Base-by-base conservation (phyloP, 2,113 vertebrate species). In the Centropristis striata region DNA sequence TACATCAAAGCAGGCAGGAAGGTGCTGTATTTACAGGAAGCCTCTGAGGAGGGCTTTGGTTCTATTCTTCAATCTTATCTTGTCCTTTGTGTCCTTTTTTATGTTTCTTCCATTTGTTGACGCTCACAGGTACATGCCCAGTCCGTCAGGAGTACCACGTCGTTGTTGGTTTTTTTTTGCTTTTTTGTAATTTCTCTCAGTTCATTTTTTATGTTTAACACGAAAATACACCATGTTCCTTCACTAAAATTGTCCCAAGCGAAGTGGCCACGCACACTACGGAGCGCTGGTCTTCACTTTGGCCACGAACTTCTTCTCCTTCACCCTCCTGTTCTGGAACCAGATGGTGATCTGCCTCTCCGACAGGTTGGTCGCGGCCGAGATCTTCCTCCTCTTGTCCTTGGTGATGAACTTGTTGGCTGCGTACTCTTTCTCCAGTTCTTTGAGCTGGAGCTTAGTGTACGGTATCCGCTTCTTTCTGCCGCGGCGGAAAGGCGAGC, bases 321-420 rank as follows among this genome's bases (percentile, higher is more conserved):
- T 99, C 50, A 98, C 97, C 64, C 97, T 78, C 80, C 98, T 89
- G 91, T 98, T 99, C 84, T 99, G 98, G 95, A 99, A 99, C 98
- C 98, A 99, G 88, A 99, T 99, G 85, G 98, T 98, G 87, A 99
- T 97, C 87, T 99, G 98, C 27, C 97, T 93, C 92, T 99, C 98
- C 0, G 95, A 97, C 58, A 99, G 95, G 90, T 95, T 97, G 92
- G 97, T 98, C 66, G 88, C 92, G 3, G 96, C 96, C 0, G 97
- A 96, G 85, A 99, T 98, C 95, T 97, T 98, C 90, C 97, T 96
- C 86, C 98, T 93, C 94, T 98, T 99, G 93, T 99, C 97, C 88
- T 98, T 98, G 73, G 97, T 99, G 94, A 99, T 97, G 93, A 99
- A 99, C 76, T 98, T 98, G 93, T 96, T 97, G 81, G 95, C 95